A percentile compares a stretch with the other conserved stretches of the same genome.
Conservation (phyloP, 2,888 invertebrate species). For the Chorisops tibialis region DNA sequence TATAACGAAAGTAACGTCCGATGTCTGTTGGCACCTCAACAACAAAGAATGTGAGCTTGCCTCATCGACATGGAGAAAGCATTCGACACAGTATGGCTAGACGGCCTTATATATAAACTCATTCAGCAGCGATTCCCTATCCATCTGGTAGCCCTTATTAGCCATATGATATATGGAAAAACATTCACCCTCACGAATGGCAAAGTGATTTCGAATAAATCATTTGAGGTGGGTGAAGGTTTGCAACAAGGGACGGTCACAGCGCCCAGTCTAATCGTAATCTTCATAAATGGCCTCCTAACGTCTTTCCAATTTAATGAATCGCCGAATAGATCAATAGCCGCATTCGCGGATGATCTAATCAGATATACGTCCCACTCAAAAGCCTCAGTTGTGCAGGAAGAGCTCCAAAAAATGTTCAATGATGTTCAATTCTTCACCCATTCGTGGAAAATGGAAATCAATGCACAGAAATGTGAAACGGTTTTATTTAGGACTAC, state of each 20-base stretch:
- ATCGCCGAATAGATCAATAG: not conserved
- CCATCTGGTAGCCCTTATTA: constrained; percentile 36
- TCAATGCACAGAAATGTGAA: constrained; percentile 13
- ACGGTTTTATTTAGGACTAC: not conserved
- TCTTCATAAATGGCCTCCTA: not conserved
- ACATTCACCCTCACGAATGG: not conserved
- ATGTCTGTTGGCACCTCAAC: constrained; percentile 6
- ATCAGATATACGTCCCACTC: not conserved
- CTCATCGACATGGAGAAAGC: constrained; percentile 16
- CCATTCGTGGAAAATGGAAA: not conserved
- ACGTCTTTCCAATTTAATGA: not conserved
- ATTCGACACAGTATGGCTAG: constrained; percentile 34
- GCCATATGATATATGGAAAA: constrained; percentile 1
- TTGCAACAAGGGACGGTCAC: constrained; percentile 12
- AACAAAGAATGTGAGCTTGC: not conserved
- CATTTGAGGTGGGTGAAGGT: not conserved
- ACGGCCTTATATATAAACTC: constrained; percentile 35
- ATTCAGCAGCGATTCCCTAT: constrained; percentile 32
- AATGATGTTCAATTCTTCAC: not conserved
- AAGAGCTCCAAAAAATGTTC: not conserved
- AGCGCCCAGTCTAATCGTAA: not conserved
- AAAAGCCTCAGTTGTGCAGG: not conserved
- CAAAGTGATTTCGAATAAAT: not conserved
- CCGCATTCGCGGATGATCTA: constrained; percentile 13
- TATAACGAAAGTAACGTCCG: not conserved